phyloP scores from a whole-genome alignment of 2,888 invertebrate genomes.

The Choristoneura rosaceana region DNA sequence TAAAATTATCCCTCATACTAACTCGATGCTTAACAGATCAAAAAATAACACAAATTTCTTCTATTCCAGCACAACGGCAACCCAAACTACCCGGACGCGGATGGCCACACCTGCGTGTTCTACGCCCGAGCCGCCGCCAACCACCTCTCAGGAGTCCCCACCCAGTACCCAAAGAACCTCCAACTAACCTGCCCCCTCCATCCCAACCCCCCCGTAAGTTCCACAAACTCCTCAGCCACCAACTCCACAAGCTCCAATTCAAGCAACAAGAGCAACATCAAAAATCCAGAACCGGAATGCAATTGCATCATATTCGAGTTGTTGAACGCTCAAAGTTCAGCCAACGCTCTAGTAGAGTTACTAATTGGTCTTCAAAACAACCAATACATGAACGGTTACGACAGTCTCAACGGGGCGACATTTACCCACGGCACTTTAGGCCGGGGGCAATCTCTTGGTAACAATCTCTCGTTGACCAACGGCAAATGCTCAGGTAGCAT shows the following conservation, averaged over 20 bases:
- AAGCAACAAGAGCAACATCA: constrained; percentile 62
- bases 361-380: constrained; percentile 79
- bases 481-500: constrained; percentile 78
- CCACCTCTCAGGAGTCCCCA: constrained; percentile 77
- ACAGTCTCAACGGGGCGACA: constrained; percentile 57
- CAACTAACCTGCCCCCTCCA: constrained; percentile 77
- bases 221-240: constrained; percentile 54
- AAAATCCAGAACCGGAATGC: constrained; percentile 76
- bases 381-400: constrained; percentile 77
- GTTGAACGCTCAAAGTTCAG: constrained; percentile 75
- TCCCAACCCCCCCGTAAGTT: constrained; percentile 60
- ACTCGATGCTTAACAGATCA: too few species aligned
- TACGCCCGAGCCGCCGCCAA: constrained; percentile 83
- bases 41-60: background rate
- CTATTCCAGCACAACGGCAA: constrained; percentile 95
- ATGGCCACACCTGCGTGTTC: constrained; percentile 82
- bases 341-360: constrained; percentile 77
- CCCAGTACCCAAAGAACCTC: constrained; percentile 68
- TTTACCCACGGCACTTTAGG: constrained; percentile 68
- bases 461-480: constrained; percentile 73
- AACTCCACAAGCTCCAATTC: constrained; percentile 66
- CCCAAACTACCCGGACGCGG: constrained; percentile 92
- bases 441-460: constrained; percentile 62
- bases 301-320: constrained; percentile 80
- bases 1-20: too few species aligned